Base-by-base conservation (phyloP, 2,888 invertebrate species). In the Cactoblastis cactorum region DNA sequence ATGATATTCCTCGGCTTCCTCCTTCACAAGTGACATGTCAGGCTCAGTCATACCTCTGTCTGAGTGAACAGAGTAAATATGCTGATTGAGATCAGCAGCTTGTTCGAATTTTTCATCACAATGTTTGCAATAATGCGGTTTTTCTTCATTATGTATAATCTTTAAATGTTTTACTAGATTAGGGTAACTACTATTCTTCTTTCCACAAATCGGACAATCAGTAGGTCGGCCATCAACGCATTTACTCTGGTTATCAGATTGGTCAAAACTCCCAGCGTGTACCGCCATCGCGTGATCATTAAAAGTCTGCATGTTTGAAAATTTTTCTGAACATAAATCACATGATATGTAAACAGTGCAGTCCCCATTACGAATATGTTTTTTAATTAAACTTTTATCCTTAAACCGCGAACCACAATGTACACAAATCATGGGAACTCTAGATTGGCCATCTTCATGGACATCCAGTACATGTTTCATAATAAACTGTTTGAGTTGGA, bases 321-420 rank as follows among this genome's bases (percentile, higher is more conserved):
- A 91, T 45, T 79, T 84, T 15, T 81, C 82, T 1, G 82, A 61
- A 54, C 92, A 92, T 33, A 86, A 63, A 53, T 88, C 89, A 57
- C 92, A 92, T 17, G 83, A 73, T 39, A 92, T 91, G 56, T 91
- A 90, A 63, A 92, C 91, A 0, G 91, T 92, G 56, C 92, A 92
- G 52, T 92, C 92, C 6, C 90, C 90, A 56, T 84, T 87, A 43
- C 90, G 85, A 51, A 89, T 81, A 56, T 90, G 90, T 69, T 83
- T 89, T 58, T 90, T 90, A 53, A 87, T 83, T 53, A 86, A 56
- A 50, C 71, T 68, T 56, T 76, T 88, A 14, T 90, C 90, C 63
- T 89, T 90, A 59, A 87, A 90, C 49, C 84, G 69, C 5, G 79
- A 66, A 3, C 86, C 74, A 58, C 90, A 90, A 55, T 90, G 90